Conservation (phyloP, 35 echinoderm and acorn worm genomes). For the Lytechinus variegatus region DNA sequence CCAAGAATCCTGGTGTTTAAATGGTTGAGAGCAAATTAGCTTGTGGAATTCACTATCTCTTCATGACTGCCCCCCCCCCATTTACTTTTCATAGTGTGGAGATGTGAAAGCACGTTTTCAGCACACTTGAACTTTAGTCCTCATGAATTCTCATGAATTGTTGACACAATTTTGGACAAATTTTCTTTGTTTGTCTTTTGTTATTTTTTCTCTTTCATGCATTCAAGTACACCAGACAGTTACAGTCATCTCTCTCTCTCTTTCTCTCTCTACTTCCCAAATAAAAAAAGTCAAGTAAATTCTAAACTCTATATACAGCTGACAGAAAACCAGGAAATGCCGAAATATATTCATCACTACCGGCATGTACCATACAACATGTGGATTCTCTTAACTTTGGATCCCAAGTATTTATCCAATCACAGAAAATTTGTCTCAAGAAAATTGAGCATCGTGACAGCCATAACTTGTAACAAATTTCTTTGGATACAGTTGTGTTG, state of each 20-base stretch:
- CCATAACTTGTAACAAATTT: no score
- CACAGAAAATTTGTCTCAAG: no score
- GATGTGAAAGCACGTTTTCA: no score
- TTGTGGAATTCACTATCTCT: no score
- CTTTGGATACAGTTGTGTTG: no score
- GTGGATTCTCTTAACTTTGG: neutral
- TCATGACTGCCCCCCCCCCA: no score
- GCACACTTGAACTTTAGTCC: neutral
- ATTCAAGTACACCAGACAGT: neutral
- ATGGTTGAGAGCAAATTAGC: no score
- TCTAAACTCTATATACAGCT: neutral
- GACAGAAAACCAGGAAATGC: slow-evolving; percentile 9
- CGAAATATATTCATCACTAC: neutral
- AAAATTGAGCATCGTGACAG: no score
- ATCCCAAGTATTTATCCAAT: neutral
- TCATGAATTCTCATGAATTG: neutral
- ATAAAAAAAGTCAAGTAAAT: neutral
- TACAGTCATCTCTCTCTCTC: neutral
- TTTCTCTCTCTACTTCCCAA: neutral
- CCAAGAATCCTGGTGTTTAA: no score
- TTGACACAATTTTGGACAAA: neutral
- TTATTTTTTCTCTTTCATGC: neutral
- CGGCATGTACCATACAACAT: neutral
- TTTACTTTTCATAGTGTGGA: no score
- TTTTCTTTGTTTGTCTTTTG: neutral